phyloP scores from a whole-genome alignment of 2,797 vertebrate species.

The Sebastes paucispinis region DNA sequence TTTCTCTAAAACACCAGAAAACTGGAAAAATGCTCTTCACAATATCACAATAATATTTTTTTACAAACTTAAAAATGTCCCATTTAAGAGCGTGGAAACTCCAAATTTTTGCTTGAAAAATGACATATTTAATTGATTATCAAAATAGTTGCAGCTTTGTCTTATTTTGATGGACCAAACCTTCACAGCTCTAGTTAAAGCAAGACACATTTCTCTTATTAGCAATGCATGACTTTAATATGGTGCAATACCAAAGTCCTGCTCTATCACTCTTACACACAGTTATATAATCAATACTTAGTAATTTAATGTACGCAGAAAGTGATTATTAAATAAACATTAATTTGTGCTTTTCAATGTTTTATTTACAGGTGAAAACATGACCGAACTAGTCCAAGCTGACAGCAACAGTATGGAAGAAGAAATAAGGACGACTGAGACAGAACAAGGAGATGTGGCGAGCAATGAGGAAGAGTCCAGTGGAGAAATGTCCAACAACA shows the following conservation, averaged over 20 bases:
- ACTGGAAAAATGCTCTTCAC: no score
- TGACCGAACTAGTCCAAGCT: background rate
- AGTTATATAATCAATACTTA: background rate
- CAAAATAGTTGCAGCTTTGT: background rate
- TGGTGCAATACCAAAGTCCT: background rate
- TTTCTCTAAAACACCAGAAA: background rate
- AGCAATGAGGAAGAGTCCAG: conserved; percentile 35
- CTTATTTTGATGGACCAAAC: background rate
- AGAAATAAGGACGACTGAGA: conserved; percentile 14
- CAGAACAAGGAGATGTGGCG: conserved; percentile 40
- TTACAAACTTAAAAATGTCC: background rate
- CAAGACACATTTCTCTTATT: background rate
- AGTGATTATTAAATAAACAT: background rate
- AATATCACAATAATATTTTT: no score
- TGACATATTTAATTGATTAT: background rate
- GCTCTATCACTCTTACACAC: background rate
- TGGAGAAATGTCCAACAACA: conserved; percentile 30
- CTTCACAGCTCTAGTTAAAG: background rate
- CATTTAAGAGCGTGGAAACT: background rate
- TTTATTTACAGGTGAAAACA: conserved; percentile 31
- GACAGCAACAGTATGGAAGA: conserved; percentile 56
- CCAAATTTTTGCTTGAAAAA: background rate
- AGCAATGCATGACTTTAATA: background rate
- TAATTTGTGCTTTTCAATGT: background rate
- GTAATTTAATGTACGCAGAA: background rate